Base-by-base conservation (phyloP, 2,888 invertebrate species). In the Plemyria rubiginata region DNA sequence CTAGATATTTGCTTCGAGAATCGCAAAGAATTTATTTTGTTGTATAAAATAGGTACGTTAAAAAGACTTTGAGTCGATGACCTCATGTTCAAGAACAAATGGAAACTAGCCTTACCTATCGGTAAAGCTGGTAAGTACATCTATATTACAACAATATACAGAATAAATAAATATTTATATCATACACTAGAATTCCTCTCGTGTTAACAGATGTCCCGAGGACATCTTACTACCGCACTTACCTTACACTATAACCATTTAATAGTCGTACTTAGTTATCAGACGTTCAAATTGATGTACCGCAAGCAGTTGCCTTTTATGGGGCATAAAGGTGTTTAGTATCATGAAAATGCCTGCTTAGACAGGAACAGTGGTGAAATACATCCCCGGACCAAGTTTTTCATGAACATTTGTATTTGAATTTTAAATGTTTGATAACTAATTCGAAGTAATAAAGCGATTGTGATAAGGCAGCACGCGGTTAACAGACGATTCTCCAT, bases 101-200 rank as follows among this genome's bases (percentile, higher is more conserved):
- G 32, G 32, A 22, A 32, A 2, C 32, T 32, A 32, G 32, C 32
- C 32, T 32, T 32, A 32, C 32, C 32, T 32, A 32, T 32, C 32
- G 32, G 32, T 38, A 38, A 38, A 11, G 36, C 11, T 38, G 36
- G 11, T 38, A 32, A 32, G 32, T 9, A 36, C 45, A 45, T 11
- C 46, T 54, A 32, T 13, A 54, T 46, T 60, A 60, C 54, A 60
- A 43, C 13, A 59, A 41, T 43, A 49, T 60, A 60, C 48, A 60
- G 15, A 60, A 54, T 54, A 60, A 53, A 59, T 53, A 53, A 46
- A 15, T 43, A 6, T 43, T 43, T 43, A 43, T 43, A 43, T 38
- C 4, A 43, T 43, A 15, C 43, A 15, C 43, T 43, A 15, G 43
- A 43, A 13, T 43, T 38, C 8, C 6, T 38, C 11, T 38, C 36